These are phyloP conservation scores for Triops longicaudatus DNA, from an alignment of 1,140 invertebrate genomes.

Conservation along the genomic window DNA sequence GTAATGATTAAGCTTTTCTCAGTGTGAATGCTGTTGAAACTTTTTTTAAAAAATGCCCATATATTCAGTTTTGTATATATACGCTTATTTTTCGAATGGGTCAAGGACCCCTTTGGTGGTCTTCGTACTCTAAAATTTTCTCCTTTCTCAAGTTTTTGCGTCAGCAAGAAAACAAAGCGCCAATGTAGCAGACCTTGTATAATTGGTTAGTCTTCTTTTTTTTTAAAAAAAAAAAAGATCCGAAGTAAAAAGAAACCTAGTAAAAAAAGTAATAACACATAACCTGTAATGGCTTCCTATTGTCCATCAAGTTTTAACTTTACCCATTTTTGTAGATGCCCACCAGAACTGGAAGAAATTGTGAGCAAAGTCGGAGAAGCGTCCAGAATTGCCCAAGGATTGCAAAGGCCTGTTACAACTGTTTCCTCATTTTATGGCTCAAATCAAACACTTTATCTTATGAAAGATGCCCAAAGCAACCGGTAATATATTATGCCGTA, in stretches of 20 bases:
- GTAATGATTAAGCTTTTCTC: too few species aligned
- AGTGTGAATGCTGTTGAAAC: too few species aligned
- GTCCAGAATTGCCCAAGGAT: constrained; percentile 26
- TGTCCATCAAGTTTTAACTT: background rate
- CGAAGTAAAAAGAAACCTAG: background rate
- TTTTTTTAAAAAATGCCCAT: too few species aligned
- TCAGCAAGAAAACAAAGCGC: too few species aligned
- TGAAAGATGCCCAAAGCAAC: constrained; percentile 23
- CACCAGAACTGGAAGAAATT: constrained; percentile 13
- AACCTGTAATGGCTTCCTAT: background rate
- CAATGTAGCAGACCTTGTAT: too few species aligned
- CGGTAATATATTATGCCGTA: background rate
- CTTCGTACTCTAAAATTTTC: too few species aligned
- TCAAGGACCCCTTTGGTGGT: too few species aligned
- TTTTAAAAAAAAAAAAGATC: too few species aligned
- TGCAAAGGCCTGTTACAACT: constrained; percentile 24
- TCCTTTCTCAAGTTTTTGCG: too few species aligned
- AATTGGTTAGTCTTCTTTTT: too few species aligned
- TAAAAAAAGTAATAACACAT: background rate
- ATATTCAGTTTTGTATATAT: too few species aligned
- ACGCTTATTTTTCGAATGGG: too few species aligned
- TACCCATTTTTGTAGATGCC: constrained; percentile 17
- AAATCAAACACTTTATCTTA: constrained; percentile 23
- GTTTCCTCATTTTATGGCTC: constrained; percentile 22
- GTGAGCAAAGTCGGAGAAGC: constrained; percentile 20